Evolutionary conservation across 2,113 vertebrate genomes (phyloP).

Genomic region (Leucosticte australis): DNA sequence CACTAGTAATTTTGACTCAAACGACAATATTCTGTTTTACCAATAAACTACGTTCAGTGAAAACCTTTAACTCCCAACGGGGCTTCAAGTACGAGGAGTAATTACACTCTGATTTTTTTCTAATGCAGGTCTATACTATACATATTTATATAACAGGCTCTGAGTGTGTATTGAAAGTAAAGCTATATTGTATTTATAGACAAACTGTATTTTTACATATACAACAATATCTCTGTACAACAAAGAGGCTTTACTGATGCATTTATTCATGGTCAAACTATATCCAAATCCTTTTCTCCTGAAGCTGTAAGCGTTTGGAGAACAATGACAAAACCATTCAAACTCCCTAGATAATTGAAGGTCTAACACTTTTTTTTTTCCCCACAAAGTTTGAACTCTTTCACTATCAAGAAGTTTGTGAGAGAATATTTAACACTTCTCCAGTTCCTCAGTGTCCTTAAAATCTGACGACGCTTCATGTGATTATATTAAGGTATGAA

Average conservation of each 20-base stretch:
- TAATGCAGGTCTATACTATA: neutral
- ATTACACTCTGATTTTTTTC: neutral
- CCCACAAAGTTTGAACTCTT: neutral
- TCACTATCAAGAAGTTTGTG: neutral
- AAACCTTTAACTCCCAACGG: neutral
- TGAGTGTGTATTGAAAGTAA: neutral
- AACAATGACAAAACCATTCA: neutral
- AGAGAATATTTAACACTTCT: neutral
- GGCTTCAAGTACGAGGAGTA: neutral
- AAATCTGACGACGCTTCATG: neutral
- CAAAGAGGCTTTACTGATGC: neutral
- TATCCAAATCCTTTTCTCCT: neutral
- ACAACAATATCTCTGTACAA: neutral
- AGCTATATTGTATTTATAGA: neutral
- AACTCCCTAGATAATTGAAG: neutral
- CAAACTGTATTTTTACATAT: neutral
- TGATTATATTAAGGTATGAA: neutral
- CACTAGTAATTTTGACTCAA: neutral
- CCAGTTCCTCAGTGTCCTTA: neutral
- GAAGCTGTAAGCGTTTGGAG: neutral
- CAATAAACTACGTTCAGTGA: neutral
- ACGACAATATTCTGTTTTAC: neutral
- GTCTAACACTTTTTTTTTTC: neutral
- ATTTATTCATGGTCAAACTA: neutral
- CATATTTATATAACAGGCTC: neutral